These are phyloP conservation scores for Conus betulinus DNA, from an alignment of 1,140 invertebrate species.

Conservation along the genomic window DNA sequence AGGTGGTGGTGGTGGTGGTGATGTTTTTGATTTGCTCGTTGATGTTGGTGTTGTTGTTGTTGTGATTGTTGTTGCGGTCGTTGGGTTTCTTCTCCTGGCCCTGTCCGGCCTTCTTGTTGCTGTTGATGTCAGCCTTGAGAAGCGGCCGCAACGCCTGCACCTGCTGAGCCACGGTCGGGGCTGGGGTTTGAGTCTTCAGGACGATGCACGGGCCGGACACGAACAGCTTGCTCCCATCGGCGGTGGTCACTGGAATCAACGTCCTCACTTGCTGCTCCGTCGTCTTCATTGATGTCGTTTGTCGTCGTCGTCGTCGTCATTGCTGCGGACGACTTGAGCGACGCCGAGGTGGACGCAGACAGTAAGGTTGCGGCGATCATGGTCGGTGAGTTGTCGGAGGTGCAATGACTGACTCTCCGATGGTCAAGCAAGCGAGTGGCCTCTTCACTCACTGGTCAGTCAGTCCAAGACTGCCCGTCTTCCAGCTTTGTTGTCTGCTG, in stretches of 20 bases:
- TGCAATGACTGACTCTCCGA: not conserved
- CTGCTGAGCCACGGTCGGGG: slow-evolving; percentile 28
- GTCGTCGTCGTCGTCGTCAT: not conserved
- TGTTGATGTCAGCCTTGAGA: slow-evolving; percentile 31
- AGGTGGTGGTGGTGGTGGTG: not conserved
- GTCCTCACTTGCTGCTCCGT: slow-evolving; percentile 31
- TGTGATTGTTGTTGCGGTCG: slow-evolving; percentile 28
- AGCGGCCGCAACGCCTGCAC: slow-evolving; percentile 32
- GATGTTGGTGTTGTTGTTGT: slow-evolving; percentile 20
- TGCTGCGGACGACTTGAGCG: not conserved
- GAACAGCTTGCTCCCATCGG: slow-evolving; percentile 26
- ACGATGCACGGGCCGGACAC: slow-evolving; percentile 36
- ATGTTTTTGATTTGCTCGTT: not conserved
- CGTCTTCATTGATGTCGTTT: not conserved
- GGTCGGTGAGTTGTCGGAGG: not conserved
- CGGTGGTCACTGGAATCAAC: slow-evolving; percentile 25
- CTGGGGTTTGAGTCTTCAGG: slow-evolving; percentile 13
- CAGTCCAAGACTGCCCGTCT: not conserved
- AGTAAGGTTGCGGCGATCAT: slow-evolving; percentile 21
- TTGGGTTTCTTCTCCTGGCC: slow-evolving; percentile 3
- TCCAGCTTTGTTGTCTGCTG: not conserved
- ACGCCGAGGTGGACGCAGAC: not conserved
- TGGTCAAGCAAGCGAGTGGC: not conserved
- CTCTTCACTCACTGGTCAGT: not conserved
- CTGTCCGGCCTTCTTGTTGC: not conserved